Evolutionary conservation across 1,140 invertebrate genomes (phyloP).

Genomic region (Achroia grisella): DNA sequence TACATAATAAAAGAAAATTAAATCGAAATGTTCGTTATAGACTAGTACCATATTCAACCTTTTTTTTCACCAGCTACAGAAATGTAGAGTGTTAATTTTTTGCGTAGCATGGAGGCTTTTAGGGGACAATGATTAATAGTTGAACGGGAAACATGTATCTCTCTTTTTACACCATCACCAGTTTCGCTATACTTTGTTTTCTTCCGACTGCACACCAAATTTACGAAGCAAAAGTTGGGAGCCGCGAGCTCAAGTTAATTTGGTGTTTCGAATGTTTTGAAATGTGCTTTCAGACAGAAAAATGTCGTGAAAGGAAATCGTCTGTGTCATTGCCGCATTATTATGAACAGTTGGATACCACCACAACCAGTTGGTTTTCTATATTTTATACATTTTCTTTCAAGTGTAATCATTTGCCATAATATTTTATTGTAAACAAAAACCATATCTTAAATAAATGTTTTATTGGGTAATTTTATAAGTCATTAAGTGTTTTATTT

Average conservation of each 20-base stretch:
- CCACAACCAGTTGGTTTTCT: too few relatives aligned
- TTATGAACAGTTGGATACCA: conserved; percentile 6
- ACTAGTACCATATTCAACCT: too few relatives aligned
- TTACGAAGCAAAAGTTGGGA: background rate
- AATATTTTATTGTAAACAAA: too few relatives aligned
- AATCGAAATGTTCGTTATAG: too few relatives aligned
- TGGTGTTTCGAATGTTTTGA: conserved; percentile 10
- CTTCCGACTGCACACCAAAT: background rate
- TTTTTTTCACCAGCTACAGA: conserved; percentile 15
- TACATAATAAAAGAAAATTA: too few relatives aligned
- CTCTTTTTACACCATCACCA: conserved; percentile 21
- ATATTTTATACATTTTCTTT: too few relatives aligned
- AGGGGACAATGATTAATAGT: conserved; percentile 52
- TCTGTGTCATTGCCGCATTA: conserved; percentile 15
- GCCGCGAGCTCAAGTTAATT: conserved; percentile 1
- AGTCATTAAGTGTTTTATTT: too few relatives aligned
- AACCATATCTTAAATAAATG: too few relatives aligned
- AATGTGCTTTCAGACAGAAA: conserved; percentile 14
- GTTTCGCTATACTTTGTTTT: background rate
- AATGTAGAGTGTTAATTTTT: conserved; percentile 46
- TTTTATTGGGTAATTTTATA: too few relatives aligned
- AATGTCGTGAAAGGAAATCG: conserved; percentile 14
- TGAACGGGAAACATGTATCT: conserved; percentile 34
- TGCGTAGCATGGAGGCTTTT: conserved; percentile 45
- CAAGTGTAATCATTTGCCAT: too few relatives aligned